phyloP scores from a whole-genome alignment of 1,140 invertebrate species.

The Bursaphelenchus mucronatus region DNA sequence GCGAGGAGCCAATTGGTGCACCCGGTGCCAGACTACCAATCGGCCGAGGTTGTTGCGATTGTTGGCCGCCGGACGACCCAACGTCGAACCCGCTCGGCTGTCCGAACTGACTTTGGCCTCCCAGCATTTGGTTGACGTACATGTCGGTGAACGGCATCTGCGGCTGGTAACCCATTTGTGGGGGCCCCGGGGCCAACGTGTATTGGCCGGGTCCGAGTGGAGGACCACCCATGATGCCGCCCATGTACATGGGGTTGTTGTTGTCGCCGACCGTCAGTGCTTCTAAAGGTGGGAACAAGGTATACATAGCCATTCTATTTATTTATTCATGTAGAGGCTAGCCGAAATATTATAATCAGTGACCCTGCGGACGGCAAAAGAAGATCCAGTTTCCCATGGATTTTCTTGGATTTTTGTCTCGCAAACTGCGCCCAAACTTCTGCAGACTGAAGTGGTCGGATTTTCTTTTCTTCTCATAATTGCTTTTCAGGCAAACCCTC shows the following conservation, averaged over 20 bases:
- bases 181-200: constrained; percentile 26
- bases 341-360: too few relatives aligned
- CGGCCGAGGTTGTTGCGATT: constrained; percentile 5
- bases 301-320: not conserved
- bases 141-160: constrained; percentile 26
- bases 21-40: constrained; percentile 23
- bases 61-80: constrained; percentile 12
- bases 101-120: constrained; percentile 22
- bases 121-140: constrained; percentile 38
- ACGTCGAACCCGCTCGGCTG: constrained; percentile 16
- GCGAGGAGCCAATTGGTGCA: constrained; percentile 26
- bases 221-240: constrained; percentile 25
- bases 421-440: not conserved
- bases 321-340: too few relatives aligned
- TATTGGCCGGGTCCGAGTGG: constrained; percentile 25
- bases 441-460: not conserved
- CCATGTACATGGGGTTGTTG: constrained; percentile 40
- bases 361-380: too few relatives aligned
- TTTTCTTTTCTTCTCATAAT: too few relatives aligned
- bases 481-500: not conserved
- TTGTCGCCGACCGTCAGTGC: constrained; percentile 39
- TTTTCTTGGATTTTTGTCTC: too few relatives aligned
- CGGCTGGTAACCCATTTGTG: constrained; percentile 33
- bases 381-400: too few relatives aligned
- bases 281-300: constrained; percentile 21